A percentile compares a stretch with the other conserved stretches of the same genome.
Conservation (phyloP, 1,140 invertebrate genomes). For the Dinothrombium tinctorium region DNA sequence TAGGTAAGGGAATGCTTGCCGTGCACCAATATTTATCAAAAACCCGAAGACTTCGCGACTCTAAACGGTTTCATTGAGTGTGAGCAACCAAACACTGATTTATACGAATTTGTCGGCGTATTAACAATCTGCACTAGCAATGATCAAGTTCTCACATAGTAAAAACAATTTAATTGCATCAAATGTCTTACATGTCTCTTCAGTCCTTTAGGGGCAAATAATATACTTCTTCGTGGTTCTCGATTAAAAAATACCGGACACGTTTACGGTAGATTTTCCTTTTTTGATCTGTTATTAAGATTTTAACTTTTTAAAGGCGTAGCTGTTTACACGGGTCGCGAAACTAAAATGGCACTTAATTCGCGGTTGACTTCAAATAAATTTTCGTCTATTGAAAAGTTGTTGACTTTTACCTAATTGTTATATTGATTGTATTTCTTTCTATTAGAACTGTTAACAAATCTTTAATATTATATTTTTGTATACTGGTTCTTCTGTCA, state of each 20-base stretch:
- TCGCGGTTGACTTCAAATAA: slow-evolving; percentile 10
- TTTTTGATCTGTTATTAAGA: no score
- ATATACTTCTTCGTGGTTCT: slow-evolving; percentile 78
- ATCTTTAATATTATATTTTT: no score
- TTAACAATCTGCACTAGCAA: neutral
- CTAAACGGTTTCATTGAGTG: slow-evolving; percentile 18
- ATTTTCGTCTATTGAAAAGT: slow-evolving; percentile 7
- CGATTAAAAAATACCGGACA: slow-evolving; percentile 77
- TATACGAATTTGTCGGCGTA: slow-evolving; percentile 49
- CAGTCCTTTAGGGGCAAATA: slow-evolving; percentile 19
- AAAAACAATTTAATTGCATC: neutral
- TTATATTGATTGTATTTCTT: neutral
- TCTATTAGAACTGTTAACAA: slow-evolving; percentile 1
- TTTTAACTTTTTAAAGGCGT: no score
- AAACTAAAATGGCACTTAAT: slow-evolving; percentile 33
- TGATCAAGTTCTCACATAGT: neutral
- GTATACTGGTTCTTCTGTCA: no score
- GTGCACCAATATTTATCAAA: slow-evolving; percentile 1
- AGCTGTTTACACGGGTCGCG: slow-evolving; percentile 72
- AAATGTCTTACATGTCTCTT: neutral
- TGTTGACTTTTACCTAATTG: slow-evolving; percentile 6
- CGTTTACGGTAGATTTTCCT: slow-evolving; percentile 81
- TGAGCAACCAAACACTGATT: slow-evolving; percentile 30
- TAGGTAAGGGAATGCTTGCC: no score
- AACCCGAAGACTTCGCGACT: slow-evolving; percentile 8